phyloP scores from a whole-genome alignment of 2,888 invertebrate species.

The Melolontha melolontha region DNA sequence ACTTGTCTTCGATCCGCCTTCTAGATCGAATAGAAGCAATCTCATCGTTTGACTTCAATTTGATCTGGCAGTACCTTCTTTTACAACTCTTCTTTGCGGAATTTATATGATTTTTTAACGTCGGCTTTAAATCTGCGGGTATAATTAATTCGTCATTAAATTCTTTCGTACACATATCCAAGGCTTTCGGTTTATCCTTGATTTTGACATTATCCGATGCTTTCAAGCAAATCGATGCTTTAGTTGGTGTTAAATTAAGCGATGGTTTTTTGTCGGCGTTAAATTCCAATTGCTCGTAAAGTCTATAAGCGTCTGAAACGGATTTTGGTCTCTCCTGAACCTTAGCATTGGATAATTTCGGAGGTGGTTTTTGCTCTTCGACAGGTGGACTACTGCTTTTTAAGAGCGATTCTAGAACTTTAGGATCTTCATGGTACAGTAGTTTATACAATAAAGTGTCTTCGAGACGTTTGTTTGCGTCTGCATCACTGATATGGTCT shows the following conservation, averaged over 20 bases:
- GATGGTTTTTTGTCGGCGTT: constrained; percentile 10
- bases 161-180: constrained; percentile 36
- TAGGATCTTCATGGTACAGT: constrained; percentile 42
- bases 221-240: constrained; percentile 20
- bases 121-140: constrained; percentile 18
- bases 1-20: constrained; percentile 35
- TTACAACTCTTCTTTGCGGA: constrained; percentile 5
- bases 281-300: constrained; percentile 43
- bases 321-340: constrained; percentile 21
- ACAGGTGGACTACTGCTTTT: constrained; percentile 23
- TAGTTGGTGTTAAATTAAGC: neutral
- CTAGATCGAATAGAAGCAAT: constrained; percentile 1
- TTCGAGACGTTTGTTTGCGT: constrained; percentile 39
- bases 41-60: constrained; percentile 26
- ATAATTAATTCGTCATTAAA: constrained; percentile 39
- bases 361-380: neutral
- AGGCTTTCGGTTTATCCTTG: constrained; percentile 17
- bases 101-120: neutral
- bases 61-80: constrained; percentile 19
- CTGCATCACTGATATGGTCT: constrained; percentile 43
- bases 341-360: neutral
- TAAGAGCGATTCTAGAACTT: constrained; percentile 45
- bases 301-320: constrained; percentile 40
- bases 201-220: neutral
- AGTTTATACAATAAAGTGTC: constrained; percentile 46